A percentile compares a stretch with the other conserved stretches of the same genome.
Conservation (phyloP, 2,888 invertebrate genomes). For the Agrochola litura region DNA sequence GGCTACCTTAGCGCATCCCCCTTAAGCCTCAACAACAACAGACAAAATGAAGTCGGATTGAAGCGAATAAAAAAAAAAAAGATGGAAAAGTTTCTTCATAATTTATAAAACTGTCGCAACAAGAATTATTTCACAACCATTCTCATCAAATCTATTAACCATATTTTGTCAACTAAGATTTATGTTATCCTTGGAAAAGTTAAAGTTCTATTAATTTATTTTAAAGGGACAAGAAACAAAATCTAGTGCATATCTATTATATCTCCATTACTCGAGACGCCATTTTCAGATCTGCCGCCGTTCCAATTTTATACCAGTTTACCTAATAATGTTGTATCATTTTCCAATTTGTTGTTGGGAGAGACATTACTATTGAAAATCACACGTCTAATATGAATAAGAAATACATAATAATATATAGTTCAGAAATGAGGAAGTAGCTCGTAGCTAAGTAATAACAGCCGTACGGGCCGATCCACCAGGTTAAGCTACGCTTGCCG, state of each 20-base stretch:
- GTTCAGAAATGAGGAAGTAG: too few species aligned
- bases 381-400: background rate
- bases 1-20: too few species aligned
- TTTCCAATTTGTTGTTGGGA: background rate
- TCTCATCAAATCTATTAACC: slow-evolving; percentile 77
- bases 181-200: slow-evolving; percentile 49
- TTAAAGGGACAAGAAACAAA: too few species aligned
- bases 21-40: background rate
- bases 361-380: background rate
- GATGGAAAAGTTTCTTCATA: slow-evolving; percentile 54
- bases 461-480: too few species aligned
- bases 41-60: background rate
- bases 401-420: background rate
- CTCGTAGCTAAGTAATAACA: too few species aligned
- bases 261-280: too few species aligned
- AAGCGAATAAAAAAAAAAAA: slow-evolving; percentile 16
- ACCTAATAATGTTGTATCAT: background rate
- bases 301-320: too few species aligned
- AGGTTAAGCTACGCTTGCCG: too few species aligned
- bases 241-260: too few species aligned
- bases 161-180: slow-evolving; percentile 60
- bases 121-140: slow-evolving; percentile 86
- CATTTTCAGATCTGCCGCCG: too few species aligned
- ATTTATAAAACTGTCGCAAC: slow-evolving; percentile 77
- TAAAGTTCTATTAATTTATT: background rate